Evolutionary conservation across 2,113 vertebrate species (phyloP), one percentile per base, ranked within the genome.

Genomic region (Chionomys nivalis): DNA sequence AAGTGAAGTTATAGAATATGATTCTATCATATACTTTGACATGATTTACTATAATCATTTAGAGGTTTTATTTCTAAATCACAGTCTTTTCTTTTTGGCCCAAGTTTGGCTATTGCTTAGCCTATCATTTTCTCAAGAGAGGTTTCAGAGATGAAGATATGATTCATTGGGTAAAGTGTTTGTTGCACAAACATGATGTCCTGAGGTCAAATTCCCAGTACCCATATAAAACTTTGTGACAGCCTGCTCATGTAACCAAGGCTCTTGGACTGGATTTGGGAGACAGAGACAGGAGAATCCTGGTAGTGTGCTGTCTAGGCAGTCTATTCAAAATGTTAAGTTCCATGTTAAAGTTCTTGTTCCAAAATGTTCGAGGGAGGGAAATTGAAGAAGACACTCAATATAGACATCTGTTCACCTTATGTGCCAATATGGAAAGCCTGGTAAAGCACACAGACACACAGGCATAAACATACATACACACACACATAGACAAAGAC

Each of bases 281-380:
- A 9, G 3, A 31, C 1, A 16, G 23, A 61, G 7, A 39, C 55
- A 10, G 0, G 0, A 42, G 4, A 63, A 26, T 42, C 1, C 24
- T 42, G 26, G 9, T 13, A 42, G 13, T 4, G 16, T 31, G 0
- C 13, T 83, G 24, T 24, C 24, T 14, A 83, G 13, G 0, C 1
- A 24, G 6, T 83, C 6, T 55, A 39, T 5, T 83, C 7, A 63
- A 63, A 63, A 83, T 31, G 3, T 28, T 63, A 24, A 85, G n/a
- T 1, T 11, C 1, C 1, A 31, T 17, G 7, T 42, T 58, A 39
- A 39, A 24, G 23, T 24, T 36, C 39, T 65, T 63, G 55, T 28
- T 1, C 7, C 6, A 61, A 83, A 82, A 7, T 5, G 2, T 42
- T 58, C 11, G 1, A n/a, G 14, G 47, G 28, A 21, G 10, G 42